phyloP scores from a whole-genome alignment of 1,140 invertebrate genomes.

The Hesperophylax magnus region DNA sequence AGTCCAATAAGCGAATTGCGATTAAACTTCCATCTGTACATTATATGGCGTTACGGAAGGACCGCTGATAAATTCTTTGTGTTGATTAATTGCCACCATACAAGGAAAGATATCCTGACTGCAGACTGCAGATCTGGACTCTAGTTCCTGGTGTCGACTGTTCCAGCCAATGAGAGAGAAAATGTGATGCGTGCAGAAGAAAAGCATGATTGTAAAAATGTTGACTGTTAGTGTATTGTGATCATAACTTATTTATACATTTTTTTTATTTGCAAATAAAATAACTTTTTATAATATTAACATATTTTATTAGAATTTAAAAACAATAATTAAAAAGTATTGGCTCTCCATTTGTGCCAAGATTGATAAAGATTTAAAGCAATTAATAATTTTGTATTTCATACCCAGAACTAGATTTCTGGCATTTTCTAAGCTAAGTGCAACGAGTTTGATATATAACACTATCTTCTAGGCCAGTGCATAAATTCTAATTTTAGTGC shows the following conservation, averaged over 20 bases:
- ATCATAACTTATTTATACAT: conserved; percentile 16
- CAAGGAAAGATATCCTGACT: too few relatives aligned
- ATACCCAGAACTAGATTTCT: background rate
- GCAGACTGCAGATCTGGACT: too few relatives aligned
- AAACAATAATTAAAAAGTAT: background rate
- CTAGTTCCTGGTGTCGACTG: too few relatives aligned
- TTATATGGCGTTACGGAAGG: too few relatives aligned
- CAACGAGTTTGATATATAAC: too few relatives aligned
- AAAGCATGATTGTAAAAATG: too few relatives aligned
- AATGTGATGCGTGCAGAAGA: too few relatives aligned
- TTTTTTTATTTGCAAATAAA: conserved; percentile 12
- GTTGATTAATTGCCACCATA: too few relatives aligned
- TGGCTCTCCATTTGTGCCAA: background rate
- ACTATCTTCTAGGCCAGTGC: background rate
- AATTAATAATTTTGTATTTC: background rate
- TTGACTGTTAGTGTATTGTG: background rate
- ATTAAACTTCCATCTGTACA: too few relatives aligned
- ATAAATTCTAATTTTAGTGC: background rate
- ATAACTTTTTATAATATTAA: conserved; percentile 25
- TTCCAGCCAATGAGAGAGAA: too few relatives aligned
- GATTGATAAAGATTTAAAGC: background rate
- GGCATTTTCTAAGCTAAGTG: background rate
- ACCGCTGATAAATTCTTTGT: too few relatives aligned
- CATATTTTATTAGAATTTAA: conserved; percentile 30
- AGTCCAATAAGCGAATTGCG: too few relatives aligned